Percentiles rank a stretch among this genome's conserved stretches.
Evolutionary conservation across 2,113 vertebrate genomes (phyloP).

Genomic region (Riparia riparia): DNA sequence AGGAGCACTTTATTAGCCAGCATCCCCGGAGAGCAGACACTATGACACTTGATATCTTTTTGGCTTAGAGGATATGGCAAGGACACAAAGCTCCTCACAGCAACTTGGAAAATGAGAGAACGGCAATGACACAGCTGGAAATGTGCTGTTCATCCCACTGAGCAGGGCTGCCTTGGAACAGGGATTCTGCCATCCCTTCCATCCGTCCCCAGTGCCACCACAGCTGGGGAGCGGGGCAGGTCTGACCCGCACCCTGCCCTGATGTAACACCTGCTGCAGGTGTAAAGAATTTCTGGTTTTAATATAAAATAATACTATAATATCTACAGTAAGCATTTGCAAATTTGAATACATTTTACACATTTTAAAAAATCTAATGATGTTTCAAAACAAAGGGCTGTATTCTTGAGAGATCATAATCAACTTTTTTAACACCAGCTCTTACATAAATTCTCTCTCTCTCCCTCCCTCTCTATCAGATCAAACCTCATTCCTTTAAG

Average conservation of each 20-base stretch:
- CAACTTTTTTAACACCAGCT: neutral
- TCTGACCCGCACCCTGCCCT: neutral
- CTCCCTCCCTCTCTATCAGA: neutral
- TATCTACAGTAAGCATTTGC: neutral
- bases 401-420: neutral
- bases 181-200: neutral
- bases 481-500: neutral
- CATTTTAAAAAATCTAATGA: accelerated
- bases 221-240: accelerated
- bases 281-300: neutral
- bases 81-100: neutral
- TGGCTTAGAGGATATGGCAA: neutral
- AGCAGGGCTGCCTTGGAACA: neutral
- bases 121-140: neutral
- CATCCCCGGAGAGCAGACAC: neutral
- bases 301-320: neutral
- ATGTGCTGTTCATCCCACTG: neutral
- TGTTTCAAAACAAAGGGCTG: neutral
- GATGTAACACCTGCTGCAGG: accelerated
- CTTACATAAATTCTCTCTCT: neutral
- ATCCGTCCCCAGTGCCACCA: neutral
- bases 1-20: neutral
- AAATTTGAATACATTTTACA: neutral
- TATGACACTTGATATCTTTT: neutral
- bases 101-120: neutral